Base-by-base conservation (phyloP, 2,888 invertebrate species). In the Volucella inanis region DNA sequence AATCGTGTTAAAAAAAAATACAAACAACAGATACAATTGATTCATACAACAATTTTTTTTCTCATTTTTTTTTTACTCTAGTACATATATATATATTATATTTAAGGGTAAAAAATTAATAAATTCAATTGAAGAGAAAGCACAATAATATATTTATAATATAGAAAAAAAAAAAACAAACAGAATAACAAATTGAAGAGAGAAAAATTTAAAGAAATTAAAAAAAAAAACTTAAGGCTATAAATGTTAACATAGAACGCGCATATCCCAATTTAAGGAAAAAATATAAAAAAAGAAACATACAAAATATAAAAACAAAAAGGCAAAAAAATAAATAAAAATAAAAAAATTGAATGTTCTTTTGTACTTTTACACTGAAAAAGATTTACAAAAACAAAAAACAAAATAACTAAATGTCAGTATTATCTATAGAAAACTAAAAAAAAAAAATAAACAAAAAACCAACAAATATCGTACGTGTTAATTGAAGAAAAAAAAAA, bases 331-430 rank as follows among this genome's bases (percentile, higher is more conserved):
- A 59, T 22, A 22, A 22, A 22, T 22, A 22, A 22, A 18, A 22
- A 2, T 22, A 57, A 74, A 75, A 39, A 85, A 77, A 85, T 77
- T 81, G 82, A 86, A 77, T 81, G 86, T 86, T 86, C 85, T 86
- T 86, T 86, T 86, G 86, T 86, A 86, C 86, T 86, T 86, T 86
- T 86, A 86, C 86, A 86, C 86, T 78, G 86, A 86, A 74, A 82
- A 72, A 74, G 64, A 79, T 67, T 52, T 83, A 79, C 61, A 38
- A 68, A 43, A 15, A 77, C 52, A 45, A 55, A 55, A 74, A 77
- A 45, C 43, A 57, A 59, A 45, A 75, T 39, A 62, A 85, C 62
- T 77, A 78, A 82, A 72, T 78, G 77, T 82, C 86, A 86, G 86
- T 82, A 82, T 86, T 77, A 82, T 82, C 82, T 86, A 74, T 78